Conservation (phyloP, 2,113 vertebrate species). For the Oryzias javanicus region DNA sequence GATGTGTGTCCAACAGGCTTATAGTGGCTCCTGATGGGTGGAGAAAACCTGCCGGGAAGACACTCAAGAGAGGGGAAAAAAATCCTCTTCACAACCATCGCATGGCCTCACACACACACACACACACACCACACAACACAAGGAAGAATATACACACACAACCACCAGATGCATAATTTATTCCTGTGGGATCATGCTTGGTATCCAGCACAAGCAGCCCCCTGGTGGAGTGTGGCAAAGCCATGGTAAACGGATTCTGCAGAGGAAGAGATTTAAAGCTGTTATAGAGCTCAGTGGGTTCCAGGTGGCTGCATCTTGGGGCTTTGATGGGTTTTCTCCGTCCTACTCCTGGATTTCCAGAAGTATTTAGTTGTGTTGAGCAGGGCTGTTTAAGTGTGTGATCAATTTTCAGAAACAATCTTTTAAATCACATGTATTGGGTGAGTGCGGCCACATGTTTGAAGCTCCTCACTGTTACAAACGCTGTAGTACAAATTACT, state of each 20-base stretch:
- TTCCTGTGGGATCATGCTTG: constrained; percentile 40
- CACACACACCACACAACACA: constrained; percentile 34
- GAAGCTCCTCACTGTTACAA: no score
- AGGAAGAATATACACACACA: constrained; percentile 43
- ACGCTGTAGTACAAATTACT: no score
- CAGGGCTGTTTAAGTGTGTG: constrained; percentile 9
- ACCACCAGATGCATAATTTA: constrained; percentile 53
- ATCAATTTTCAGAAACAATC: constrained; percentile 18
- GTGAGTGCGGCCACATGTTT: no score
- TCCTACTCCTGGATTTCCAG: constrained; percentile 54
- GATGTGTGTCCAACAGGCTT: constrained; percentile 84
- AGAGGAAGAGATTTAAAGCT: constrained; percentile 75
- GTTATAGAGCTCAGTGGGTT: constrained; percentile 66
- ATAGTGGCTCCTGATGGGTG: constrained; percentile 67
- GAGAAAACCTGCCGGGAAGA: constrained; percentile 66
- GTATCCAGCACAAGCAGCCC: constrained; percentile 53
- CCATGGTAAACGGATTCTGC: constrained; percentile 75
- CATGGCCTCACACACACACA: constrained; percentile 37
- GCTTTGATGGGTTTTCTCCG: constrained; percentile 72
- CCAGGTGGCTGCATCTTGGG: constrained; percentile 46
- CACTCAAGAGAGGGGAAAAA: constrained; percentile 51
- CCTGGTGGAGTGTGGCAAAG: constrained; percentile 63
- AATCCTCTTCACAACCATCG: constrained; percentile 61
- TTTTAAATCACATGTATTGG: constrained; percentile 4
- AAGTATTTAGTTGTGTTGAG: constrained; percentile 33